Percentiles rank a stretch among this genome's conserved stretches.
Conservation (phyloP, 2,113 vertebrate species). For the Pituophis catenifer region DNA sequence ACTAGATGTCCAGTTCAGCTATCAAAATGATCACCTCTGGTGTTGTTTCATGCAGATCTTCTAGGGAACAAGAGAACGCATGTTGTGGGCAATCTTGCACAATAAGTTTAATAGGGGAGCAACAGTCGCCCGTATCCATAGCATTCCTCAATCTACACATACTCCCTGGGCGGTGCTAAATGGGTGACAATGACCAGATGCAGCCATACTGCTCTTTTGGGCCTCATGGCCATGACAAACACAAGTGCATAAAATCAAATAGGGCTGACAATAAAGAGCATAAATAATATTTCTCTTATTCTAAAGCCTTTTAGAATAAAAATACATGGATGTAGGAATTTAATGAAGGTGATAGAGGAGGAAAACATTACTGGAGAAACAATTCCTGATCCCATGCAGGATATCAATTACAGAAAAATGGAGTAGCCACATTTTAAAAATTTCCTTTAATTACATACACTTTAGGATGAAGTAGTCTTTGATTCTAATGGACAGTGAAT, state of each 20-base stretch:
- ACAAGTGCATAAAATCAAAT: not conserved
- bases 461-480: not conserved
- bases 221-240: not conserved
- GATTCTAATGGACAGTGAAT: not conserved
- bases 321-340: not conserved
- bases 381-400: not conserved
- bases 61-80: not conserved
- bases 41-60: not conserved
- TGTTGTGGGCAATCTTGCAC: not conserved
- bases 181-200: not conserved
- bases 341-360: not conserved
- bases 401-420: not conserved
- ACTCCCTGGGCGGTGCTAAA: not conserved
- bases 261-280: not conserved
- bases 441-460: not conserved
- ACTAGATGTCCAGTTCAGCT: not conserved
- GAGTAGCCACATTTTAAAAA: not conserved
- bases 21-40: not conserved
- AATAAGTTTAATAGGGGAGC: not conserved
- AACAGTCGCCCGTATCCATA: rapidly evolving
- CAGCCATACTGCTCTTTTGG: not conserved
- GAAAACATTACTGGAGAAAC: not conserved
- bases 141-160: not conserved
- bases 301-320: not conserved
- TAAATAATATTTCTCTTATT: not conserved